Evolutionary conservation across 2,888 invertebrate species (phyloP).

Genomic region (Vannuccia rotundouncinata): DNA sequence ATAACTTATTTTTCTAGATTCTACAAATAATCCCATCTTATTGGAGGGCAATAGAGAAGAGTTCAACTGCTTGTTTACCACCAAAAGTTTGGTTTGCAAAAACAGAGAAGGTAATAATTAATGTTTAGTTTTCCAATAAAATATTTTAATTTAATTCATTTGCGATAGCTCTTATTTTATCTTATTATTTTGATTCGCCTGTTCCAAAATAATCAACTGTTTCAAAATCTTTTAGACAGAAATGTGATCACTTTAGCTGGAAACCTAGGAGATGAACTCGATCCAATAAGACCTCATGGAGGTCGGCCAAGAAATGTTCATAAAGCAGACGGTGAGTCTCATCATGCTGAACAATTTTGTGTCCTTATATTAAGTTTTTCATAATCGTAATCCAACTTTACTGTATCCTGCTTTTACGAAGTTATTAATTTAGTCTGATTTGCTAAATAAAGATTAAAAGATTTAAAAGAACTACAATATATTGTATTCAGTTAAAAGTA

Average conservation of each 20-base stretch:
- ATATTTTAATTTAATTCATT: background rate
- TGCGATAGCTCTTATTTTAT: background rate
- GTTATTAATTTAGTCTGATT: too few relatives aligned
- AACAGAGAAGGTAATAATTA: slow-evolving; percentile 30
- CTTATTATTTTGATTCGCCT: background rate
- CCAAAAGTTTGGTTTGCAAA: slow-evolving; percentile 24
- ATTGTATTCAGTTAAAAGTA: too few relatives aligned
- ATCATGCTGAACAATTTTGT: too few relatives aligned
- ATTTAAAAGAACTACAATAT: too few relatives aligned
- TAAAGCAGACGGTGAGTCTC: slow-evolving; percentile 29
- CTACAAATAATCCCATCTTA: slow-evolving; percentile 19
- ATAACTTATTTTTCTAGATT: too few relatives aligned
- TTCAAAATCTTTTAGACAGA: slow-evolving; percentile 18
- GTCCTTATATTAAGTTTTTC: too few relatives aligned
- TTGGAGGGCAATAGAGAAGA: slow-evolving; percentile 25
- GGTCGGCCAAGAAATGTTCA: slow-evolving; percentile 28
- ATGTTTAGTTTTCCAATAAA: background rate
- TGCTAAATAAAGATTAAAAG: too few relatives aligned
- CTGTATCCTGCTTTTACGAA: too few relatives aligned
- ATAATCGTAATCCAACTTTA: too few relatives aligned
- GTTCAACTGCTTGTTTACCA: slow-evolving; percentile 32
- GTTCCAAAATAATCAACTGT: background rate
- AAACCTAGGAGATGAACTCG: slow-evolving; percentile 32
- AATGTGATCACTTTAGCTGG: slow-evolving; percentile 31
- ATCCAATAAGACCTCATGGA: slow-evolving; percentile 33